phyloP scores from a whole-genome alignment of 2,797 vertebrate species.

The Melanotaenia boesemani region DNA sequence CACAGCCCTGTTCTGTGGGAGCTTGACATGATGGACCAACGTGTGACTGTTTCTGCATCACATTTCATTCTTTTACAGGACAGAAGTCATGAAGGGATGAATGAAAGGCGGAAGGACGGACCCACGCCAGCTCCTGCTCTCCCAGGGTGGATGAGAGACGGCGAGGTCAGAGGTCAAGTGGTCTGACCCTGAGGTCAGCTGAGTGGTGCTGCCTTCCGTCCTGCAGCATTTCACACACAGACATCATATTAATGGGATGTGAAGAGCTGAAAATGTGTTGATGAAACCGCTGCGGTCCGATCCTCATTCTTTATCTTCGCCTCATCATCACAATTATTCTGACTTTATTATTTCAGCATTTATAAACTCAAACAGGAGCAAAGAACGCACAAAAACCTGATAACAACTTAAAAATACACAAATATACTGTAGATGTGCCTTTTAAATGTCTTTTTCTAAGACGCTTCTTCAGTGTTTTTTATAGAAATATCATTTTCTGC shows the following conservation, averaged over 20 bases:
- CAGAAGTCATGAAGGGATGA: not conserved
- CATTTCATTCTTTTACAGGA: too few species aligned
- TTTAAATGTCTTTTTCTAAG: too few species aligned
- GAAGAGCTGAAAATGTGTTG: slow-evolving; percentile 79
- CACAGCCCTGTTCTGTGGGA: too few species aligned
- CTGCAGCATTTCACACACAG: slow-evolving; percentile 50
- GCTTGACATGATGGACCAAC: not conserved
- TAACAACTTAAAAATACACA: too few species aligned
- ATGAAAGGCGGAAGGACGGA: not conserved
- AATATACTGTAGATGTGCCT: too few species aligned
- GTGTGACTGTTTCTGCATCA: slow-evolving; percentile 11
- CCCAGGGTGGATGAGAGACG: slow-evolving; percentile 43
- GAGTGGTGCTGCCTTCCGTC: slow-evolving; percentile 75
- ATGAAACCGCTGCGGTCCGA: slow-evolving; percentile 25
- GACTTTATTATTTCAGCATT: too few species aligned
- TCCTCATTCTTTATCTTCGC: too few species aligned
- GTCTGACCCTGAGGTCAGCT: slow-evolving; percentile 83
- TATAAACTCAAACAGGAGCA: too few species aligned
- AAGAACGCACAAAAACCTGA: too few species aligned
- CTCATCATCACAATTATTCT: too few species aligned
- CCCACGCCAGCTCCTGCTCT: not conserved
- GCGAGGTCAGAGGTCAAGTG: slow-evolving; percentile 80
- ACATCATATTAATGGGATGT: slow-evolving; percentile 56
- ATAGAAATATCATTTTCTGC: too few species aligned
- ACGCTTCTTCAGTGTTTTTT: too few species aligned